A percentile compares a stretch with the other conserved stretches of the same genome.
These are phyloP conservation scores for Philypnodon macrostomus DNA, from an alignment of 2,797 vertebrate genomes.

Conservation along the genomic window DNA sequence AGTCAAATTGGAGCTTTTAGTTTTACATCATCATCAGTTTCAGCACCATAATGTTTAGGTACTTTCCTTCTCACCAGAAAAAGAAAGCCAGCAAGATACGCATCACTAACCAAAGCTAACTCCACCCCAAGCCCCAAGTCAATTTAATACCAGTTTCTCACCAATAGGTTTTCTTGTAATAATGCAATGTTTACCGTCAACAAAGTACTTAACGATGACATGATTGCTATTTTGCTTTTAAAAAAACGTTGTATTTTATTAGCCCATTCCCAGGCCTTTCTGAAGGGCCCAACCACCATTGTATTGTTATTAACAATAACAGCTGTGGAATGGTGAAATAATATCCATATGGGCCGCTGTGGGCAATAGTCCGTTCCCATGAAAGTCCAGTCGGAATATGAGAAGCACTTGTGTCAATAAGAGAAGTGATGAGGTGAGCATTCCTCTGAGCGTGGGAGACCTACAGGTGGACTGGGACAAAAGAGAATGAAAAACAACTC, in stretches of 20 bases:
- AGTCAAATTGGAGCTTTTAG: background rate
- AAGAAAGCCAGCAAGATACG: slow-evolving; percentile 27
- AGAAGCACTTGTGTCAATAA: slow-evolving; percentile 7
- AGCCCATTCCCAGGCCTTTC: slow-evolving; percentile 2
- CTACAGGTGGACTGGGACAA: background rate
- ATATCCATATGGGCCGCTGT: slow-evolving; percentile 3
- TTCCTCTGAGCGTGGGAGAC: background rate
- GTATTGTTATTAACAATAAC: slow-evolving; percentile 3
- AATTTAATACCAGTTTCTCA: background rate
- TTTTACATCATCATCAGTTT: slow-evolving; percentile 24
- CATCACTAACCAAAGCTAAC: slow-evolving; percentile 27
- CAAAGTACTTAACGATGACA: slow-evolving; percentile 1
- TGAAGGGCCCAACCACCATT: background rate
- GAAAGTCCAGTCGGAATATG: slow-evolving; percentile 2
- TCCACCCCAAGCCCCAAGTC: slow-evolving; percentile 21
- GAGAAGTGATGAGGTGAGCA: slow-evolving; percentile 1
- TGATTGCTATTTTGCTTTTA: background rate
- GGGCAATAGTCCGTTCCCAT: background rate
- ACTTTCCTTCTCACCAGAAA: slow-evolving; percentile 49
- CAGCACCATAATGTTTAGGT: slow-evolving; percentile 38
- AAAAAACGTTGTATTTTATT: slow-evolving; percentile 4
- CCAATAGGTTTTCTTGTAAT: background rate
- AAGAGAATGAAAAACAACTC: background rate
- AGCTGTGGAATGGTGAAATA: slow-evolving; percentile 10
- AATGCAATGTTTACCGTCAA: background rate